phyloP scores from a whole-genome alignment of 2,888 invertebrate genomes.

The Nemotelus pantherinus region DNA sequence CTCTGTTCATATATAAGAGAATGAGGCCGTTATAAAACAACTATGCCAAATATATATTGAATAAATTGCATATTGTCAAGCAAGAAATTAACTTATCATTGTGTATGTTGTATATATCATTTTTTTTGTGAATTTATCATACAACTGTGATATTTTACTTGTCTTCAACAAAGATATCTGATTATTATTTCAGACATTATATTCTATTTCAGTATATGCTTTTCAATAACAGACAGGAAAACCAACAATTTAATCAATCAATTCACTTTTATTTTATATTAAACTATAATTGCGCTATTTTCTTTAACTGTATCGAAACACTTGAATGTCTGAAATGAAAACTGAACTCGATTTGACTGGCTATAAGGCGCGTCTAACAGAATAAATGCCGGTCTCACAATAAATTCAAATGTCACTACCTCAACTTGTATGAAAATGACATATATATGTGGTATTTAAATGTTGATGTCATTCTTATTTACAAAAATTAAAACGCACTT shows the following conservation, averaged over 20 bases:
- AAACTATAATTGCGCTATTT: constrained; percentile 43
- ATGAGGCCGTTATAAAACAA: constrained; percentile 14
- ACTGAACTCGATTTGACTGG: no score
- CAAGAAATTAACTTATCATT: not conserved
- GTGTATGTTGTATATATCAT: not conserved
- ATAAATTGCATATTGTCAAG: constrained; percentile 1
- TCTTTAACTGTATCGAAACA: constrained; percentile 20
- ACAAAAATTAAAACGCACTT: constrained; percentile 12
- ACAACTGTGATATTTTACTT: no score
- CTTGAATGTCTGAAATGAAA: not conserved
- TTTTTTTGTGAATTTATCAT: not conserved
- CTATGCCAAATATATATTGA: not conserved
- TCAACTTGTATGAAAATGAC: not conserved
- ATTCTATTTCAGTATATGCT: no score
- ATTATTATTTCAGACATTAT: no score
- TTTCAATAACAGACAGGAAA: constrained; percentile 18
- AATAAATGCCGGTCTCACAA: not conserved
- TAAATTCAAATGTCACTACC: not conserved
- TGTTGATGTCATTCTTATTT: constrained; percentile 14
- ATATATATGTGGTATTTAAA: not conserved
- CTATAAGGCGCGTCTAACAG: no score
- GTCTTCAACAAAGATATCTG: no score
- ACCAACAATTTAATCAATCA: constrained; percentile 24
- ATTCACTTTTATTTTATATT: constrained; percentile 11
- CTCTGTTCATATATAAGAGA: not conserved